A percentile compares a stretch with the other conserved stretches of the same genome.
Evolutionary conservation across 2,797 vertebrate genomes (phyloP).

Genomic region (Platalea minor): DNA sequence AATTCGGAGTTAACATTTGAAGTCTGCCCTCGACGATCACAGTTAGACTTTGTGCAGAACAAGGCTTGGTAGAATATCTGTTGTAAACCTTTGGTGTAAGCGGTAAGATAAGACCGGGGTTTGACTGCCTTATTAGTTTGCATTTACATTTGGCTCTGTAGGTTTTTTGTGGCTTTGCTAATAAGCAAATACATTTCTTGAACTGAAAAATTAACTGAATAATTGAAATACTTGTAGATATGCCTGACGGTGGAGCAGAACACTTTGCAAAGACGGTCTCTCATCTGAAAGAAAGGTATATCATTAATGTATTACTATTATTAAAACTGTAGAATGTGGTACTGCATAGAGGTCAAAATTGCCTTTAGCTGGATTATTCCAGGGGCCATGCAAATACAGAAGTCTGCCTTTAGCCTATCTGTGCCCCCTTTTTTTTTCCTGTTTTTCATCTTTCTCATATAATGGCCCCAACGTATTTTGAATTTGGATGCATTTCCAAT

Average conservation of each 20-base stretch:
- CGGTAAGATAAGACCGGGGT: not conserved
- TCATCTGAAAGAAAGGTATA: slow-evolving; percentile 89
- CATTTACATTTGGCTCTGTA: not conserved
- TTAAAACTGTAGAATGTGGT: not conserved
- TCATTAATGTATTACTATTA: not conserved
- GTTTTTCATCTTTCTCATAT: not conserved
- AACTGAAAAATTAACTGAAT: not conserved
- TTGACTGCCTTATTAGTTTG: not conserved
- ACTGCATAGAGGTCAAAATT: not conserved
- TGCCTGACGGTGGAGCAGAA: slow-evolving; percentile 90
- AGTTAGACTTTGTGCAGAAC: not conserved
- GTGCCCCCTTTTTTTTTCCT: too few species aligned
- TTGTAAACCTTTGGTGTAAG: not conserved
- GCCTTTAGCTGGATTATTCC: not conserved
- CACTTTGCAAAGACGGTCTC: slow-evolving; percentile 92
- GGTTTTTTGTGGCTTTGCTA: not conserved
- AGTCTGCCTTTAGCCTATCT: not conserved
- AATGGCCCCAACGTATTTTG: not conserved
- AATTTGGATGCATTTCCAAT: not conserved
- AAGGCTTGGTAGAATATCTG: not conserved
- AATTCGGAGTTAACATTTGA: not conserved
- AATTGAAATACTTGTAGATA: slow-evolving; percentile 77
- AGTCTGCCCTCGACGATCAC: not conserved
- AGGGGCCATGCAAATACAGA: not conserved
- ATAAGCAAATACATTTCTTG: not conserved